Evolutionary conservation across 2,888 invertebrate genomes (phyloP).

Genomic region (Imbricaverruca yamaguchii): DNA sequence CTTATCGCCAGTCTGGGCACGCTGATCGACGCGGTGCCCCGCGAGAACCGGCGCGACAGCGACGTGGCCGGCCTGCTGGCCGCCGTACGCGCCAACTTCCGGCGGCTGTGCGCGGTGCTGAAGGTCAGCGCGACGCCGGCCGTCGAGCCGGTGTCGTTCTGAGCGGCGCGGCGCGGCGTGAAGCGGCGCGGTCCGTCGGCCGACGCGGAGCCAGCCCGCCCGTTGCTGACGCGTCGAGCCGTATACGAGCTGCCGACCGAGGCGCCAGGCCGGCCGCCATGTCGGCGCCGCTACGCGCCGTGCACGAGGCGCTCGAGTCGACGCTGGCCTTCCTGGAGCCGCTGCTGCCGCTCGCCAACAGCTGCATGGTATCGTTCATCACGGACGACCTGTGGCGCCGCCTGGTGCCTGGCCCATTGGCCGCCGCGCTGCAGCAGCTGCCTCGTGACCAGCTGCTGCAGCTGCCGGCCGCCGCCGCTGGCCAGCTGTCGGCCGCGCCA

Average conservation of each 20-base stretch:
- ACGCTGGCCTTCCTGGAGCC: slow-evolving; percentile 49
- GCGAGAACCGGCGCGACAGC: background rate
- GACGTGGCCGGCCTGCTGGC: slow-evolving; percentile 44
- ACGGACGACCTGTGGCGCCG: slow-evolving; percentile 57
- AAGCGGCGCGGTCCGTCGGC: background rate
- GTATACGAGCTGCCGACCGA: background rate
- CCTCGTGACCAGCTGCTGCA: background rate
- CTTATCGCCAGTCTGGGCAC: background rate
- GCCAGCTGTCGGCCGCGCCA: background rate
- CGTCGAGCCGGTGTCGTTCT: slow-evolving; percentile 15
- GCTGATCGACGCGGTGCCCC: background rate
- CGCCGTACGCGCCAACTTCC: slow-evolving; percentile 58
- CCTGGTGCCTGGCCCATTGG: slow-evolving; percentile 47
- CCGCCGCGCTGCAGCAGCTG: slow-evolving; percentile 21
- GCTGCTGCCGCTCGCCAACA: slow-evolving; percentile 57
- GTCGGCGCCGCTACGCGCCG: slow-evolving; percentile 42
- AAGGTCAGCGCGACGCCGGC: slow-evolving; percentile 40
- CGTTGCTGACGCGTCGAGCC: no score
- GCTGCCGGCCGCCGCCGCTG: slow-evolving; percentile 21
- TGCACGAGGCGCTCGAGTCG: slow-evolving; percentile 40
- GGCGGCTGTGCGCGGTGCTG: slow-evolving; percentile 58
- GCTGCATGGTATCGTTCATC: slow-evolving; percentile 69
- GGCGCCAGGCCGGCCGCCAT: slow-evolving; percentile 9
- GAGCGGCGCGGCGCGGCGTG: background rate
- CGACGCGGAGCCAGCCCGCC: no score